Evolutionary conservation across 2,113 vertebrate genomes (phyloP), one percentile per base, ranked within the genome.

Genomic region (Cyanoderma ruficeps): DNA sequence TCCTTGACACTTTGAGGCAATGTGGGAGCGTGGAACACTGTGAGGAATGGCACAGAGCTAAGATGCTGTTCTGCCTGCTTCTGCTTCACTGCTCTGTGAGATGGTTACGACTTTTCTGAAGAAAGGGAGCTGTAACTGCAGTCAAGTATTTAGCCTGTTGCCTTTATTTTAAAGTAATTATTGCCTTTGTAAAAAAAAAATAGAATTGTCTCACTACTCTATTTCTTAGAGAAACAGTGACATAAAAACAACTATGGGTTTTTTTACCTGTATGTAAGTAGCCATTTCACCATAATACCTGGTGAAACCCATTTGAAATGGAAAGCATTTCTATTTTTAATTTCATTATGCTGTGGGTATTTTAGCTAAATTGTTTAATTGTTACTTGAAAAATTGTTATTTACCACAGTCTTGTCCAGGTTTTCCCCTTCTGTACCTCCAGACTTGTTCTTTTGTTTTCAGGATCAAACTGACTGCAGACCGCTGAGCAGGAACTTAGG

Each of bases 331-430:
- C 9, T 4, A 7, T 12, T 85, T 60, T 42, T 83, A 3, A 44
- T 86, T 92, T 80, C 2, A 3, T 35, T 72, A 30, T 20, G 49
- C 2, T 5, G 1, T 19, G 10, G 5, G 0, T 6, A 47, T 85
- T 84, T 71, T 39, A 81, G 41, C 22, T 30, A 25, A 37, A 31
- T 60, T 28, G 14, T 71, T 78, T 74, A 76, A 28, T 22, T 74
- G 19, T 69, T 65, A 44, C 12, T 69, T 64, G 15, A 3, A 23
- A 3, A 79, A 53, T 44, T 67, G 12, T 74, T 42, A 2, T 13
- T 49, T 47, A 15, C 11, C 5, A 3, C 20, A 37, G 11, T 28
- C 42, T 59, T 60, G 8, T 64, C 1, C 5, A 71, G 14, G 3
- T 70, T 89, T 81, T 56, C 16, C 3, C 0, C 4, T 41, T 88